phyloP scores from a whole-genome alignment of 2,888 invertebrate genomes.

The Gari tellinella region DNA sequence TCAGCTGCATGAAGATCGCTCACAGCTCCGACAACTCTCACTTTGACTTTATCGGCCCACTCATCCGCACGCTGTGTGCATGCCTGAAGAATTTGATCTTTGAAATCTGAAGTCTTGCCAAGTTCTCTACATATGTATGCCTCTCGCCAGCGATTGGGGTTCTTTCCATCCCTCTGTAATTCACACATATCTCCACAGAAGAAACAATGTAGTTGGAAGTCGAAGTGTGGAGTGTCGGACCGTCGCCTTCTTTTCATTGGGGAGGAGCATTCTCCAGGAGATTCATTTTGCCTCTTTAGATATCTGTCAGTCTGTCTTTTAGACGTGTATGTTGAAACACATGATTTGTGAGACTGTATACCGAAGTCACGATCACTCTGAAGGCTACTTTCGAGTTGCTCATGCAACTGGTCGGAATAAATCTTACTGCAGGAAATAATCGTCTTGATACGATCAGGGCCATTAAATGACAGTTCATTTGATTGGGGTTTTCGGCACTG shows the following conservation, averaged over 20 bases:
- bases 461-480: no score
- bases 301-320: background rate
- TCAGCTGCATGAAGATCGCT: slow-evolving; percentile 57
- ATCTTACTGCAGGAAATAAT: no score
- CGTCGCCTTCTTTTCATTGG: slow-evolving; percentile 16
- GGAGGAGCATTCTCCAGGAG: slow-evolving; percentile 1
- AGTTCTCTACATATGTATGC: slow-evolving; percentile 9
- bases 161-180: slow-evolving; percentile 2
- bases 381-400: no score
- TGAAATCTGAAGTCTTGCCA: background rate
- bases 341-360: no score
- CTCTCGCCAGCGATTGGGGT: slow-evolving; percentile 26
- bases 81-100: slow-evolving; percentile 9
- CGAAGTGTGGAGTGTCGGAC: slow-evolving; percentile 10
- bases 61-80: slow-evolving; percentile 19
- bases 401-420: no score
- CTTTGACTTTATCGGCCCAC: slow-evolving; percentile 17
- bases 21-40: slow-evolving; percentile 30
- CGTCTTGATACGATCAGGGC: no score
- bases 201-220: slow-evolving; percentile 26
- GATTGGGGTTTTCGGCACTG: no score
- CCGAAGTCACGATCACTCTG: no score
- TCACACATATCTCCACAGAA: slow-evolving; percentile 28
- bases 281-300: background rate
- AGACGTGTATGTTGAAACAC: slow-evolving; percentile 2